A percentile compares a stretch with the other conserved stretches of the same genome.
phyloP scores from a whole-genome alignment of 2,113 vertebrate genomes.

The Australoheros scitulus region DNA sequence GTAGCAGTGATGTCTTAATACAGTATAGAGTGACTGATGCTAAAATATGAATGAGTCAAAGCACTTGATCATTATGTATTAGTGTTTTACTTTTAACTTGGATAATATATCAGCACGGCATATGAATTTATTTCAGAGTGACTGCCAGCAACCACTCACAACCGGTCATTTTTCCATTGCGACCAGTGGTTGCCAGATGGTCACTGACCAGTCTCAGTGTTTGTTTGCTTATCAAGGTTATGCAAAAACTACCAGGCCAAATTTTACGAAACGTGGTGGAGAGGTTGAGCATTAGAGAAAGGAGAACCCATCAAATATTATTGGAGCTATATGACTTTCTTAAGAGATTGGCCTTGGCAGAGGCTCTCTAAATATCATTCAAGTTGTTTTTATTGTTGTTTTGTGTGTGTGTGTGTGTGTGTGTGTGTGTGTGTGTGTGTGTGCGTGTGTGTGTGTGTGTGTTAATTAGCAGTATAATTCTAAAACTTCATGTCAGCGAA shows the following conservation, averaged over 20 bases:
- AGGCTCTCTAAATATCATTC: not conserved
- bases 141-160: no score
- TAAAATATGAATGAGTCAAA: not conserved
- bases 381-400: not conserved
- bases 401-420: no score
- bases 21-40: not conserved
- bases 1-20: not conserved
- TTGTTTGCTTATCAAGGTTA: not conserved
- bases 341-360: not conserved
- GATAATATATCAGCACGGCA: not conserved
- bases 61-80: not conserved
- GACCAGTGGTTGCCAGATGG: no score
- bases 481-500: not conserved
- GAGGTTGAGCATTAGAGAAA: not conserved
- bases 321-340: not conserved
- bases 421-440: no score
- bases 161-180: no score
- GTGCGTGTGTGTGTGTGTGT: not conserved
- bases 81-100: not conserved
- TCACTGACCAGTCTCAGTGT: no score
- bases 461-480: not conserved
- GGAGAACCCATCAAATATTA: not conserved
- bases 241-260: not conserved
- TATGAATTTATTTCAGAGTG: no score
- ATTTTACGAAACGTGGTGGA: not conserved